Percentiles rank a stretch among this genome's conserved stretches.
phyloP scores from a whole-genome alignment of 1,140 invertebrate genomes.

The Drosophila punjabiensis region DNA sequence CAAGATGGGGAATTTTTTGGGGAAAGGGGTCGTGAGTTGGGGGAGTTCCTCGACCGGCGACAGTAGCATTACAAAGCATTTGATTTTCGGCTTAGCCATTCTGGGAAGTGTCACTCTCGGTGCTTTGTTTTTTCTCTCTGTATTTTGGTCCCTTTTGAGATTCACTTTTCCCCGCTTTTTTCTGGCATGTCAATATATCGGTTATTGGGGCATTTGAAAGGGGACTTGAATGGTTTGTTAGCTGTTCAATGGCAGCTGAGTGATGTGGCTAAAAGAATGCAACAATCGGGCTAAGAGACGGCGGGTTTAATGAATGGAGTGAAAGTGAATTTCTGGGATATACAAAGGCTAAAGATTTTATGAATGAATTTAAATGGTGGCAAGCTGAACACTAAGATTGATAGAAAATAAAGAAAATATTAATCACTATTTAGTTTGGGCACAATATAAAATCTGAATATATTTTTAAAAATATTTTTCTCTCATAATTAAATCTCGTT shows the following conservation, averaged over 20 bases:
- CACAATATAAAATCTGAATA: background rate
- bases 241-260: conserved; percentile 41
- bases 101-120: conserved; percentile 61
- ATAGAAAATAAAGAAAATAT: no score
- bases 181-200: conserved; percentile 19
- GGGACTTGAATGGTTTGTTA: conserved; percentile 25
- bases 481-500: background rate
- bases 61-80: conserved; percentile 76
- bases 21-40: background rate
- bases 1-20: conserved; percentile 23
- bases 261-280: conserved; percentile 48
- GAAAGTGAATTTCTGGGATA: conserved; percentile 12
- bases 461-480: background rate
- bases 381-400: background rate
- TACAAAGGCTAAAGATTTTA: background rate
- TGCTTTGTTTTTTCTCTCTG: conserved; percentile 38
- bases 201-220: conserved; percentile 41
- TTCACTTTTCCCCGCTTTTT: conserved; percentile 11
- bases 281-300: conserved; percentile 14
- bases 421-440: background rate
- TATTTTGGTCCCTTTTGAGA: conserved; percentile 13
- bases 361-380: conserved; percentile 13
- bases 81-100: conserved; percentile 61
- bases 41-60: conserved; percentile 49
- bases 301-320: conserved; percentile 4